These are phyloP conservation scores for Benitochromis conjunctus DNA, from an alignment of 2,113 vertebrate species.

Conservation along the genomic window DNA sequence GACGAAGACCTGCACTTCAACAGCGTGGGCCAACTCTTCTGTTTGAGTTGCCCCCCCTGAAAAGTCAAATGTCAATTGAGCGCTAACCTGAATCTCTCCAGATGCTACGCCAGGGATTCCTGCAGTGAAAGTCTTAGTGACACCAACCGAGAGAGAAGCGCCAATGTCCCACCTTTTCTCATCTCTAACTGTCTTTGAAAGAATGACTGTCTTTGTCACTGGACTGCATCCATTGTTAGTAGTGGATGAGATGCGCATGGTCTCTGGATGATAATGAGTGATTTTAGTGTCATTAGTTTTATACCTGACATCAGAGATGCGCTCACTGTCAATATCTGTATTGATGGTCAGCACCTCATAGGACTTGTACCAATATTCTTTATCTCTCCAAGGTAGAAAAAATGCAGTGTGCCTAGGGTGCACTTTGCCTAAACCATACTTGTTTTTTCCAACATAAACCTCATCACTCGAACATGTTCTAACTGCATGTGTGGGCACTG, in stretches of 20 bases:
- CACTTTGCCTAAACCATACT: conserved; percentile 2
- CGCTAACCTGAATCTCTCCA: rapidly evolving
- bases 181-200: not conserved
- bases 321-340: not conserved
- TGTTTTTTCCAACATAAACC: not conserved
- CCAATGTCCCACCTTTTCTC: not conserved
- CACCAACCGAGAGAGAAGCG: not conserved
- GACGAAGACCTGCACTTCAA: not conserved
- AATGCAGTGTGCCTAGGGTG: not conserved
- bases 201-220: not conserved
- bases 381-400: not conserved
- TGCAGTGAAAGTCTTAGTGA: rapidly evolving
- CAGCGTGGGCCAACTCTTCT: not conserved
- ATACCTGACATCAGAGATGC: not conserved
- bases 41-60: rapidly evolving
- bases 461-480: not conserved
- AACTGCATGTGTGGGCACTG: not conserved
- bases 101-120: not conserved
- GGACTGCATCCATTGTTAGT: not conserved
- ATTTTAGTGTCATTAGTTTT: rapidly evolving
- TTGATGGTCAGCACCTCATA: not conserved
- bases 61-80: rapidly evolving
- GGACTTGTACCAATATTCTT: rapidly evolving
- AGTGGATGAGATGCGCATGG: not conserved
- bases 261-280: not conserved